Conservation (phyloP, 1,140 invertebrate genomes). For the Brachionus asplanchnoidis region DNA sequence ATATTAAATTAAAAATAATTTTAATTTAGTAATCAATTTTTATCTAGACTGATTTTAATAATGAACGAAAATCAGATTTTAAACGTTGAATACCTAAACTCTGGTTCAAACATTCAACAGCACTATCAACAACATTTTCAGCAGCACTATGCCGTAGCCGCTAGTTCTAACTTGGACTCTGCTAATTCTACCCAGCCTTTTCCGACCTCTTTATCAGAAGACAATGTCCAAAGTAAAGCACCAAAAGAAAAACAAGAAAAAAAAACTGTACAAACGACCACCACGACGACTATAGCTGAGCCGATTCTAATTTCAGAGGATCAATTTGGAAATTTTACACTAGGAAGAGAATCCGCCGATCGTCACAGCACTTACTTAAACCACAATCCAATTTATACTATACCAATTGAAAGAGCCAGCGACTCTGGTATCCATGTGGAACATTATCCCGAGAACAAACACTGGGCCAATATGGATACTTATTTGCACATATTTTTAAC, state of each 20-base stretch:
- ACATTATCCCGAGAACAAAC: slow-evolving; percentile 24
- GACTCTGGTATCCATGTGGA: not conserved
- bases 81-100: not conserved
- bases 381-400: not conserved
- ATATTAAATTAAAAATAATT: no score
- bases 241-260: not conserved
- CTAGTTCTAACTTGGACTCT: not conserved
- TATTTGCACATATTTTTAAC: slow-evolving; percentile 41
- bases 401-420: not conserved
- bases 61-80: not conserved
- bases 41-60: not conserved
- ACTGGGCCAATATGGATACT: slow-evolving; percentile 26
- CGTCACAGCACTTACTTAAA: not conserved
- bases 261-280: slow-evolving; percentile 34
- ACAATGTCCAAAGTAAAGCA: not conserved
- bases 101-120: slow-evolving; percentile 9
- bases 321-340: not conserved
- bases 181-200: not conserved
- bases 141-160: slow-evolving; percentile 5
- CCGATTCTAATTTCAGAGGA: slow-evolving; percentile 10
- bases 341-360: not conserved
- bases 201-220: not conserved
- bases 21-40: not conserved
- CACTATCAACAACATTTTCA: slow-evolving; percentile 40
- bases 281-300: slow-evolving; percentile 2